Base-by-base conservation (phyloP, 2,888 invertebrate species). In the Ecdyonurus torrentis region DNA sequence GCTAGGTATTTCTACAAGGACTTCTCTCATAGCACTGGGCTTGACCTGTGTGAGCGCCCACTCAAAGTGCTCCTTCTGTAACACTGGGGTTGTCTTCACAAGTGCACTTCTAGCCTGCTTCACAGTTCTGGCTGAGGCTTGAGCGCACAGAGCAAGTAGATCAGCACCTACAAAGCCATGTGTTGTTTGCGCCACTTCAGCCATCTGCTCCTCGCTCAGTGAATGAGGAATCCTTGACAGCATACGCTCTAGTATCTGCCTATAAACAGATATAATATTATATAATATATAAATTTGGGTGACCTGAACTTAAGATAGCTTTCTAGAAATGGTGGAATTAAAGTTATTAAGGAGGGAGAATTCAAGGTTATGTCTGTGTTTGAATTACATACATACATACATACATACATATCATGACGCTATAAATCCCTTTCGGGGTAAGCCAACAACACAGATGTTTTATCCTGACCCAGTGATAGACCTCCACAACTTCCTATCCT, bases 121-220 rank as follows among this genome's bases (percentile, higher is more conserved):
- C 7, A 83, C 74, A 24, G 85, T 83, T 69, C 78, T 78, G 70
- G 86, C 76, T 15, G 82, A 79, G 2, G 91, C 89, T 71, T 86
- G 83, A 7, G 86, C 84, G 67, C 89, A 86, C 1, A 94, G 76
- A 64, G 86, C 85, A 0, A 83, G 81, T 61, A 96, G 76, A 79
- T 96, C 95, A 0, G 91, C 89, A 3, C 91, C 93, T 1, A 95
- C 93, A 78, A 86, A 95, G 0, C 94, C 95, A 74, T 95, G 94
- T 3, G 91, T 87, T 59, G 81, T 76, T 65, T 81, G 80, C 0
- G 91, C 83, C 62, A 93, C 52, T 37, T 59, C 73, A 65, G 79
- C 75, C 7, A 90, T 73, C 23, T 87, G 81, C 5, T 78, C 73
- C 0, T 76, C 71, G 2, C 72, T 76, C 23, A 92, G 71, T 64